Base-by-base conservation (phyloP, 1,140 invertebrate genomes). In the Drosophila chauvacae region DNA sequence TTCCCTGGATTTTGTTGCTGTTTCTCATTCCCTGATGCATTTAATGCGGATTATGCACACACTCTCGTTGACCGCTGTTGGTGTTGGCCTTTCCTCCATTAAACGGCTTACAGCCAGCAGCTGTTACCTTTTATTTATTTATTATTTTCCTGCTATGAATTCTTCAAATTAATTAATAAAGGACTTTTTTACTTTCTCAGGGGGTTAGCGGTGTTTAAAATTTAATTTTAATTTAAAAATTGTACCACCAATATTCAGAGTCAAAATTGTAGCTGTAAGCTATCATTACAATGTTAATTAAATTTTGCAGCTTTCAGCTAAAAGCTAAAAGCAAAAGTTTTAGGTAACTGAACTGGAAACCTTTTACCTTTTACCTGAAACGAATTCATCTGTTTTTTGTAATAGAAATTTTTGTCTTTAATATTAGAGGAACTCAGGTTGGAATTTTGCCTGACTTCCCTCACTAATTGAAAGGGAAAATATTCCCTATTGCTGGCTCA, bases 1-100 rank as follows among this genome's bases (percentile, higher is more conserved):
- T 63, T 72, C 45, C 42, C 60, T 47, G n/a, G 48, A 60, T 42
- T 70, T 83, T 65, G 64, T 66, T 53, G 69, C 20, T 39, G 20
- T 37, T 56, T 16, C 53, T 39, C 53, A n/a, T 37, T 37, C 51
- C 51, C 33, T 55, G 51, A 35, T 55, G 51, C 66, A 57, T 39
- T 80, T 80, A 60, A 51, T 37, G 48, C 71, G 80, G 70, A 76
- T 71, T 83, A 75, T 69, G 6, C 20, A 26, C 62, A 42, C 44
- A 16, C 20, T n/a, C 18, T 26, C 16, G 10, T 6, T 33, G 9
- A 9, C 26, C 35, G 35, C 5, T 39, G 35, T 56, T 35, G 14
- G 35, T 56, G 20, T 60, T 35, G 30, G 39, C 7, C 18, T 30
- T 62, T 65, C 23, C 57, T 65, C 41, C 23, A 37, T 33, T 45